Evolutionary conservation across 2,113 vertebrate species (phyloP).

Genomic region (Albula goreensis): DNA sequence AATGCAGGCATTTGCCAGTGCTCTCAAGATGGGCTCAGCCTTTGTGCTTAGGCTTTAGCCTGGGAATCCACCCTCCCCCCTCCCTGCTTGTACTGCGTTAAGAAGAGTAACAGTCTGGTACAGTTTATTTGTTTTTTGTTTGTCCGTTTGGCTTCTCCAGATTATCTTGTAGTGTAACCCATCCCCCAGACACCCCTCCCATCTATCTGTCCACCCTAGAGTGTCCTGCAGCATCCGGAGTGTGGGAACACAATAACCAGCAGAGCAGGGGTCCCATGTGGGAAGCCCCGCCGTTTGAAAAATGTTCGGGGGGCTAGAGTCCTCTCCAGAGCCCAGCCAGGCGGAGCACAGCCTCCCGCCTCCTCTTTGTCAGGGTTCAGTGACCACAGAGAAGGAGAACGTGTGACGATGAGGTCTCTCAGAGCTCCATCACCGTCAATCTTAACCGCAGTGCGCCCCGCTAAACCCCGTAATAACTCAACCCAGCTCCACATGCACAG

Average conservation of each 20-base stretch:
- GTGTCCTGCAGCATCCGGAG: background rate
- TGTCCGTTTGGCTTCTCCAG: background rate
- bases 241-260: background rate
- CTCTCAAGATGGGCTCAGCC: background rate
- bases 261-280: background rate
- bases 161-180: background rate
- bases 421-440: background rate
- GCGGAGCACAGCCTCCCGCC: background rate
- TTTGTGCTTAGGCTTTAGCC: background rate
- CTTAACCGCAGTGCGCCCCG: background rate
- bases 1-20: conserved; percentile 26
- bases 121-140: background rate
- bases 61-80: background rate
- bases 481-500: background rate
- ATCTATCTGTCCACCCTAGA: background rate
- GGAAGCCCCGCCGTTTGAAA: background rate
- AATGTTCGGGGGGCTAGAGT: background rate
- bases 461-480: background rate
- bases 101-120: background rate
- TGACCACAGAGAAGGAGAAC: background rate
- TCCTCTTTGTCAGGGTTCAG: background rate
- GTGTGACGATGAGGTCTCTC: background rate
- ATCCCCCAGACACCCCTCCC: background rate
- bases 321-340: background rate
- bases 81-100: background rate